Evolutionary conservation across 2,888 invertebrate genomes (phyloP).

Genomic region (Apodemia zela): DNA sequence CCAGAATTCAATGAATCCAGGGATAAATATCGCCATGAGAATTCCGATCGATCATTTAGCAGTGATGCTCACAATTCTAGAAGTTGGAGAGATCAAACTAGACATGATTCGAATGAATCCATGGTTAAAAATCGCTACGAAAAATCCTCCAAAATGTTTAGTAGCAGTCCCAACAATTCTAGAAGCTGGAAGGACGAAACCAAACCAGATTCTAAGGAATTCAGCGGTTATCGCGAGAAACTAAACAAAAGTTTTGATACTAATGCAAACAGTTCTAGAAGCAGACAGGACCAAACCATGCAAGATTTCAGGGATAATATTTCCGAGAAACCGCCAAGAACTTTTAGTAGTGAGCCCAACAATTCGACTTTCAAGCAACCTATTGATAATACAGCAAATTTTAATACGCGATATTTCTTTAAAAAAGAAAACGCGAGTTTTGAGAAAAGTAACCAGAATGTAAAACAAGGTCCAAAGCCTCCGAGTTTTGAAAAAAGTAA

Average conservation of each 20-base stretch:
- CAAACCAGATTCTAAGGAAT: neutral
- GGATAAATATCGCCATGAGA: neutral
- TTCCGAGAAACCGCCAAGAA: neutral
- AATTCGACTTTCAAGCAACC: conserved; percentile 1
- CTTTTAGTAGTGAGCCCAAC: neutral
- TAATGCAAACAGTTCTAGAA: neutral
- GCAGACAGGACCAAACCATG: neutral
- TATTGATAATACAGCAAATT: neutral
- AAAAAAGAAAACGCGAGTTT: neutral
- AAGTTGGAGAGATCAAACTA: neutral
- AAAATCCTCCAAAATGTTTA: neutral
- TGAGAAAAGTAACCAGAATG: neutral
- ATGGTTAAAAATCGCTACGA: neutral
- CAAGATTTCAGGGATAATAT: neutral
- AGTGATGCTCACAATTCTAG: neutral
- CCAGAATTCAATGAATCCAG: neutral
- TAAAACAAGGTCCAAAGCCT: neutral
- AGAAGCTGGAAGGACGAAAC: neutral
- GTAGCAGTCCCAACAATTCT: neutral
- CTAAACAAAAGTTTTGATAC: neutral
- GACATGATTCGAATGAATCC: neutral
- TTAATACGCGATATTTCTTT: neutral
- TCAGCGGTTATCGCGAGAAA: neutral
- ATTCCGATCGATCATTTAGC: neutral
- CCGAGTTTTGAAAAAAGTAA: neutral